phyloP scores from a whole-genome alignment of 23 tunicate species.

The Trididemnum nubilum region DNA sequence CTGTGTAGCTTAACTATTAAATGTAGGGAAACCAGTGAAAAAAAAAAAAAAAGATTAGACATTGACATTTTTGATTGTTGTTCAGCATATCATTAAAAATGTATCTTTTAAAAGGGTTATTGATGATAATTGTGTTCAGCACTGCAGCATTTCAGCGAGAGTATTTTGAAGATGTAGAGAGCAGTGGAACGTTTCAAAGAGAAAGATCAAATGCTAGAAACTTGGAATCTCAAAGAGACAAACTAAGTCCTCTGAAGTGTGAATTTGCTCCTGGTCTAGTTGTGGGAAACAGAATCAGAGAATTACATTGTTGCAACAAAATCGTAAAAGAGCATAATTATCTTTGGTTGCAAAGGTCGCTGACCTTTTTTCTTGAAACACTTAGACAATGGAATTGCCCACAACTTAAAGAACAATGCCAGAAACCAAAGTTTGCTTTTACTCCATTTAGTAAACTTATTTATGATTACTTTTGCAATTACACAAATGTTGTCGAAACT shows the following conservation, averaged over 20 bases:
- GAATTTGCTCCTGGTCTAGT: slow-evolving; percentile 35
- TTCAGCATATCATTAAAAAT: too few species aligned
- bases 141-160: too few species aligned
- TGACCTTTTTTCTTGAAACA: slow-evolving; percentile 43
- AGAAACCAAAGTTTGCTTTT: slow-evolving; percentile 22
- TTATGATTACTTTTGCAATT: slow-evolving; percentile 50
- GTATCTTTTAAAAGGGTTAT: too few species aligned
- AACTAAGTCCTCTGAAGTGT: slow-evolving; percentile 1
- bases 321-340: slow-evolving; percentile 7
- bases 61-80: too few species aligned
- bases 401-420: slow-evolving; percentile 61
- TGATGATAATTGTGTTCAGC: too few species aligned
- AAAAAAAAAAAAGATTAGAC: too few species aligned
- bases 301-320: slow-evolving; percentile 52
- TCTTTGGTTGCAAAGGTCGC: slow-evolving; percentile 35
- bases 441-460: slow-evolving; percentile 47
- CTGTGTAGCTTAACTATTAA: too few species aligned
- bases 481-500: slow-evolving; percentile 1
- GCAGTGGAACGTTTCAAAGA: too few species aligned
- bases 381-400: slow-evolving; percentile 61
- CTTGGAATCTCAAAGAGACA: background rate
- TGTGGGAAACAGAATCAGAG: slow-evolving; percentile 32
- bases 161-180: too few species aligned
- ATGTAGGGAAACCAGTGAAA: too few species aligned
- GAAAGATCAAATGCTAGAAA: too few species aligned